Conservation (phyloP, 2,797 vertebrate species). For the Etheostoma nigrum region DNA sequence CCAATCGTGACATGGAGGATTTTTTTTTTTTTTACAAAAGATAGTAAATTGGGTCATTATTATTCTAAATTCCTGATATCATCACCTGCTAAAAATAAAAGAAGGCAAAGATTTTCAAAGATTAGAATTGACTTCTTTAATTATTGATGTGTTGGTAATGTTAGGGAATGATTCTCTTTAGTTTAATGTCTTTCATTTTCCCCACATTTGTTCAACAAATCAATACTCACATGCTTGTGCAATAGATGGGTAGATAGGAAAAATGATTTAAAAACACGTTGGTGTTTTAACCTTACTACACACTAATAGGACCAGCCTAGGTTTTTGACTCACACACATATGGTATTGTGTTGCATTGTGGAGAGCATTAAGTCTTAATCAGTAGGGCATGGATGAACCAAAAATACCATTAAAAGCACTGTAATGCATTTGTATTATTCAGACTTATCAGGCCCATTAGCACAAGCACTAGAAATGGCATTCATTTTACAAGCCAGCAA, state of each 20-base stretch:
- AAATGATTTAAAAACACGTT: constrained; percentile 10
- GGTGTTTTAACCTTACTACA: constrained; percentile 19
- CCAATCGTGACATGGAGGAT: too few relatives aligned
- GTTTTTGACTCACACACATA: constrained; percentile 11
- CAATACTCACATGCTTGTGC: background rate
- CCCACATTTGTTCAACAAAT: background rate
- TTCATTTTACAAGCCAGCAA: constrained; percentile 70
- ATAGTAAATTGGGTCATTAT: background rate
- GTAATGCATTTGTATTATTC: constrained; percentile 68
- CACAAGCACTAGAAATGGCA: constrained; percentile 56
- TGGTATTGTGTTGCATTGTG: constrained; percentile 33
- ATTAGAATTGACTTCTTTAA: background rate
- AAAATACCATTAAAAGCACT: constrained; percentile 61
- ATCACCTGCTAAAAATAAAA: background rate
- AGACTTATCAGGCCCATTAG: constrained; percentile 73
- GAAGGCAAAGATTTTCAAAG: background rate
- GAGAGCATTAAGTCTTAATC: constrained; percentile 56
- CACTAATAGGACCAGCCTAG: constrained; percentile 9
- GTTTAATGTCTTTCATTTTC: background rate
- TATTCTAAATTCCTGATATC: background rate
- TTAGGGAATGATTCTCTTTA: background rate
- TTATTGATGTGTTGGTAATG: background rate
- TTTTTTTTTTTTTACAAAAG: background rate
- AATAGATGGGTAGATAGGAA: too few relatives aligned
- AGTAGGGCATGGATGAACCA: constrained; percentile 40